A percentile compares a stretch with the other conserved stretches of the same genome.
These are phyloP conservation scores for Paralinhomoeus sp. DNA, from an alignment of 2,888 invertebrate genomes.

Conservation along the genomic window DNA sequence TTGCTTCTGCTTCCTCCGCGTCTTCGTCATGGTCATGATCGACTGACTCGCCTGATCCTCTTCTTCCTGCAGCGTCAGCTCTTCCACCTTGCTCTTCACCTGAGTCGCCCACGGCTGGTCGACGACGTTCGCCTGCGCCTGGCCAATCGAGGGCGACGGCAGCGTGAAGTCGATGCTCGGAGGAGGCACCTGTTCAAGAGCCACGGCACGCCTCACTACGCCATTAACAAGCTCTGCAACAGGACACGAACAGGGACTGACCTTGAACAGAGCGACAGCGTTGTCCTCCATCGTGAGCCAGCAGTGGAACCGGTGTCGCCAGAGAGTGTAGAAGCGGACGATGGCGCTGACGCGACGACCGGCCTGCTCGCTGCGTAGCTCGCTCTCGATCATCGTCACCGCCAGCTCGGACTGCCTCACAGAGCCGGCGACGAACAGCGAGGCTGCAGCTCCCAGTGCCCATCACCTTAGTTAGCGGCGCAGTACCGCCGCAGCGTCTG, in stretches of 20 bases:
- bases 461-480: too few relatives aligned
- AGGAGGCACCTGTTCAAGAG: conserved; percentile 48
- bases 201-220: not conserved
- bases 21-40: conserved; percentile 82
- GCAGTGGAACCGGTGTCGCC: conserved; percentile 83
- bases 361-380: conserved; percentile 60
- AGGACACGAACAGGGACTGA: conserved; percentile 7
- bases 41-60: conserved; percentile 34
- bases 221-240: too few relatives aligned
- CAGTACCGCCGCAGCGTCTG: too few relatives aligned
- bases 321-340: conserved; percentile 61
- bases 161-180: conserved; percentile 96
- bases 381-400: conserved; percentile 62
- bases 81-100: conserved; percentile 92
- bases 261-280: conserved; percentile 81
- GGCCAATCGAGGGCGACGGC: conserved; percentile 93
- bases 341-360: conserved; percentile 58
- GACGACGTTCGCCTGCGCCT: conserved; percentile 29
- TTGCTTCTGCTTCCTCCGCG: conserved; percentile 92
- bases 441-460: conserved; percentile 52
- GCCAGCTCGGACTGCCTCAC: conserved; percentile 73
- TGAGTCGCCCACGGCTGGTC: conserved; percentile 98
- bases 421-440: conserved; percentile 70
- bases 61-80: conserved; percentile 91
- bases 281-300: conserved; percentile 99